phyloP scores from a whole-genome alignment of 2,888 invertebrate species.

The Timandra comae region DNA sequence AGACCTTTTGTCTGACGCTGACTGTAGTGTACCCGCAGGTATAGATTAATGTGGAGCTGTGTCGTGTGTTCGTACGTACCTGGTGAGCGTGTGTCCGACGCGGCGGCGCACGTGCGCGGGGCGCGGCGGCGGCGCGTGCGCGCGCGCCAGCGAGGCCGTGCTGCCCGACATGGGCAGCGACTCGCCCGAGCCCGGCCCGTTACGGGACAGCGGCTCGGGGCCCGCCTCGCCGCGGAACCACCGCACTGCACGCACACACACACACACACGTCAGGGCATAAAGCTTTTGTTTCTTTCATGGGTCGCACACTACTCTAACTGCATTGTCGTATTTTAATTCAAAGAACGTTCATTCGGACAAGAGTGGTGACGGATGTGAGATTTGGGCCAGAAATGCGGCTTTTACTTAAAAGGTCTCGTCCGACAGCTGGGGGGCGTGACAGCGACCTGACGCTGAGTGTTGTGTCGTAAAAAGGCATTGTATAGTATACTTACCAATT shows the following conservation, averaged over 20 bases:
- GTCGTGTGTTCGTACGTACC: conserved; percentile 37
- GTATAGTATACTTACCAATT: conserved; percentile 77
- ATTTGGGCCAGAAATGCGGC: neutral
- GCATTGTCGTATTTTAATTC: neutral
- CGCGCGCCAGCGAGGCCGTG: conserved; percentile 73
- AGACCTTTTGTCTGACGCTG: too few relatives aligned
- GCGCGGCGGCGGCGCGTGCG: conserved; percentile 37
- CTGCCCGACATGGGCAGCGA: conserved; percentile 75
- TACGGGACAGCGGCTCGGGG: conserved; percentile 60
- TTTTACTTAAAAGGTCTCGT: too few relatives aligned
- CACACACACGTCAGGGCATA: neutral
- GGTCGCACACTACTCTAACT: too few relatives aligned
- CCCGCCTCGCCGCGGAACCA: conserved; percentile 79
- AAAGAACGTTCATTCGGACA: neutral
- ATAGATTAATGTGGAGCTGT: too few relatives aligned
- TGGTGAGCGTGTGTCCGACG: conserved; percentile 62
- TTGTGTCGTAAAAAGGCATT: too few relatives aligned
- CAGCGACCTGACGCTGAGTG: too few relatives aligned
- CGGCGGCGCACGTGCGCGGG: conserved; percentile 57
- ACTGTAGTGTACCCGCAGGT: too few relatives aligned
- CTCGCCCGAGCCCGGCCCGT: conserved; percentile 71
- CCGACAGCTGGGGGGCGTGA: too few relatives aligned
- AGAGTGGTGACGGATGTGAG: neutral
- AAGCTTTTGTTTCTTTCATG: too few relatives aligned
- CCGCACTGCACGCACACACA: conserved; percentile 55